A percentile compares a stretch with the other conserved stretches of the same genome.
phyloP scores from a whole-genome alignment of 1,140 invertebrate species.

The Caenorhabditis briggsae region DNA sequence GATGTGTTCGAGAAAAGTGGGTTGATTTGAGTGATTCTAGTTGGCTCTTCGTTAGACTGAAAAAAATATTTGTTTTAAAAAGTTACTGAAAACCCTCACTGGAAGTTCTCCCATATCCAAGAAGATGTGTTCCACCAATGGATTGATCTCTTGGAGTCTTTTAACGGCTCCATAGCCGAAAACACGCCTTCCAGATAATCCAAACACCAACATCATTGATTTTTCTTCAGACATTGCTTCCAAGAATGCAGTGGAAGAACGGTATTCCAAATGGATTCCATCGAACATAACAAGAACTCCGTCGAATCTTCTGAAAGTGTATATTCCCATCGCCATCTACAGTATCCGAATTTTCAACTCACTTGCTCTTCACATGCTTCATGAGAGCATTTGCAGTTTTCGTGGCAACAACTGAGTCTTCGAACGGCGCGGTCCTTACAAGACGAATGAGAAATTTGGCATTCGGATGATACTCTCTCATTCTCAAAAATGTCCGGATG shows the following conservation, averaged over 20 bases:
- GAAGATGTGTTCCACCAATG: slow-evolving; percentile 11
- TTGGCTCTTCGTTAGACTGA: slow-evolving; percentile 13
- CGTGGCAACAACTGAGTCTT: neutral
- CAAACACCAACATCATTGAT: neutral
- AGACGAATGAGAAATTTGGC: slow-evolving; percentile 20
- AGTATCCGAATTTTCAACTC: neutral
- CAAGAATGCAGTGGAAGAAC: neutral
- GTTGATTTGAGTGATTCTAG: slow-evolving; percentile 5
- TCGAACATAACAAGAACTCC: neutral
- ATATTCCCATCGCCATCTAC: neutral
- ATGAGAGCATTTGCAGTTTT: neutral
- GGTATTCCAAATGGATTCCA: slow-evolving; percentile 35
- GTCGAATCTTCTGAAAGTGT: neutral
- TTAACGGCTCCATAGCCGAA: neutral
- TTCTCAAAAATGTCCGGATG: slow-evolving; percentile 6
- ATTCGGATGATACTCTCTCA: slow-evolving; percentile 25
- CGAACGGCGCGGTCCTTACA: neutral
- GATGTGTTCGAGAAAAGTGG: neutral
- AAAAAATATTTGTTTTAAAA: neutral
- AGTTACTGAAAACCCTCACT: neutral
- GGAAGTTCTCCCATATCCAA: slow-evolving; percentile 49
- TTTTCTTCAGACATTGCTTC: neutral
- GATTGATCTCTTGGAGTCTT: slow-evolving; percentile 32
- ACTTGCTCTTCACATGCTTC: slow-evolving; percentile 8
- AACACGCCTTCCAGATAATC: slow-evolving; percentile 8